phyloP scores from a whole-genome alignment of 2,113 vertebrate species.

The Blennius ocellaris region DNA sequence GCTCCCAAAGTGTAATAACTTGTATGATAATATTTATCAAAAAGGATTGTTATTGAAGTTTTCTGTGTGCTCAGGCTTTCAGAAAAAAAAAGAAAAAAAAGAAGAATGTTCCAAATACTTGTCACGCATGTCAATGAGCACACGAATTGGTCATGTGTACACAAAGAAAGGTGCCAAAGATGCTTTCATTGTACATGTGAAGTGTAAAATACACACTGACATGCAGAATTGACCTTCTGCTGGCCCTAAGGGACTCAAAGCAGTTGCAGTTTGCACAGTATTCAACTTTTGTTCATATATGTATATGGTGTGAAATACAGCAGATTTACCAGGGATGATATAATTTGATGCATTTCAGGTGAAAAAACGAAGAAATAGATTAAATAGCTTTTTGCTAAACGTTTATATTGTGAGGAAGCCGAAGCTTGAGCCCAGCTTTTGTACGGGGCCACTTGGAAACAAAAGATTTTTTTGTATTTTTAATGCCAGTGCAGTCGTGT shows the following conservation, averaged over 20 bases:
- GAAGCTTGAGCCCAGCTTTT: conserved; percentile 26
- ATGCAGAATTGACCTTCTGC: conserved; percentile 66
- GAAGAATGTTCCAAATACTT: conserved; percentile 18
- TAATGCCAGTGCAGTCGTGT: conserved; percentile 6
- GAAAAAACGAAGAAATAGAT: background rate
- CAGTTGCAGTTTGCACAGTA: conserved; percentile 79
- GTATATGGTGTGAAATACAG: conserved; percentile 71
- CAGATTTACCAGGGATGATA: conserved; percentile 41
- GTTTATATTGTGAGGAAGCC: conserved; percentile 17
- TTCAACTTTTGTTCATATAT: conserved; percentile 70
- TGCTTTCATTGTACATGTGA: conserved; percentile 54
- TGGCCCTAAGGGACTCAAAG: conserved; percentile 56
- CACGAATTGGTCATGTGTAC: conserved; percentile 32
- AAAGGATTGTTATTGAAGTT: conserved; percentile 73
- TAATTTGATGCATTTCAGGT: conserved; percentile 33
- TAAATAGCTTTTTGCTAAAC: conserved; percentile 19
- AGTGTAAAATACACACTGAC: conserved; percentile 56
- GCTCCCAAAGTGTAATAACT: conserved; percentile 94
- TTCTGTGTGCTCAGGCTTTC: conserved; percentile 46
- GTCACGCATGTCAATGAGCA: conserved; percentile 37
- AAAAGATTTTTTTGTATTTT: conserved; percentile 40
- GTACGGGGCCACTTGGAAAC: conserved; percentile 6
- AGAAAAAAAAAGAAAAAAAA: conserved; percentile 44
- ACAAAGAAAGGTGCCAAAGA: conserved; percentile 45
- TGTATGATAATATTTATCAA: conserved; percentile 98